These are phyloP conservation scores for Myrmecophaga tridactyla DNA, from an alignment of 2,113 vertebrate genomes.

Conservation along the genomic window DNA sequence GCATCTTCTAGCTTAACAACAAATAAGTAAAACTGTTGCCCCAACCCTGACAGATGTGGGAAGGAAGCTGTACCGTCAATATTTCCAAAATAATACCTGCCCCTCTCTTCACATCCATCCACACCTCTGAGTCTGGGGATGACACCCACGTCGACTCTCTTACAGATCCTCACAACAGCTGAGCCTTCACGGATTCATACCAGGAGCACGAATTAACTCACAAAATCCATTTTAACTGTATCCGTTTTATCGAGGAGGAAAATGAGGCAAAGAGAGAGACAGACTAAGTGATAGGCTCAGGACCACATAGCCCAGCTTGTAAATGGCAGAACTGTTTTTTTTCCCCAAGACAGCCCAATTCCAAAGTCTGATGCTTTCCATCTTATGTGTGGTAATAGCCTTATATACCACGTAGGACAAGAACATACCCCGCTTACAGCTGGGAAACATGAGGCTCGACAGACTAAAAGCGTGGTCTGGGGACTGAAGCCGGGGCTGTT, in stretches of 20 bases:
- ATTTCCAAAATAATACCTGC: neutral
- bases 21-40: slow-evolving; percentile 1
- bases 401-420: neutral
- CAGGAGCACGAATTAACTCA: neutral
- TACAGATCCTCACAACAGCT: neutral
- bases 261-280: neutral
- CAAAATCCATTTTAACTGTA: neutral
- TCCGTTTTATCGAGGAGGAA: neutral
- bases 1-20: slow-evolving; percentile 37
- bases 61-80: neutral
- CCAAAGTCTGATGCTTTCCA: neutral
- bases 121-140: neutral
- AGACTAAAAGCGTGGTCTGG: neutral
- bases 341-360: neutral
- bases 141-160: neutral
- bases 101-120: neutral
- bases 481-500: neutral
- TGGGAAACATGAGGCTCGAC: neutral
- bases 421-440: neutral
- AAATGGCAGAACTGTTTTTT: neutral
- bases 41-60: neutral
- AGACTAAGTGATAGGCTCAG: neutral
- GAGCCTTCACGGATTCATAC: too few species aligned
- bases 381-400: neutral
- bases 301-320: neutral